phyloP scores from a whole-genome alignment of 2,113 vertebrate genomes.

The Poeciliopsis prolifica region DNA sequence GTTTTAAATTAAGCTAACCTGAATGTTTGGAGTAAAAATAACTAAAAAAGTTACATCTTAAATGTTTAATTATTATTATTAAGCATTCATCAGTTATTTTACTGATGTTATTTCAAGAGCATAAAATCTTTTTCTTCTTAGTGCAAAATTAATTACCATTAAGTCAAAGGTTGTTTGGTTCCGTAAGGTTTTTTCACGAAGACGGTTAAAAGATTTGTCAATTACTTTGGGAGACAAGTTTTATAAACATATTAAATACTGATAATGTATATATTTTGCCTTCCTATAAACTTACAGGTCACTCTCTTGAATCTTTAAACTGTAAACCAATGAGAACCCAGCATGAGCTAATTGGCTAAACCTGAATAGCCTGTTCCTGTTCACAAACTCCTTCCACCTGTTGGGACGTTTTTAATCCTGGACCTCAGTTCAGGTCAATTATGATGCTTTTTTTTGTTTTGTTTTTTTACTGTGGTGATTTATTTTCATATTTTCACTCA shows the following conservation, averaged over 20 bases:
- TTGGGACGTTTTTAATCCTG: neutral
- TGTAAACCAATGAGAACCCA: neutral
- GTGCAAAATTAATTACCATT: neutral
- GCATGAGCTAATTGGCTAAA: neutral
- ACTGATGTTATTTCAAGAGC: neutral
- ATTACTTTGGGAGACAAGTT: neutral
- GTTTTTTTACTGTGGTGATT: neutral
- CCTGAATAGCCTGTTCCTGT: neutral
- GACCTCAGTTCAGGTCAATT: neutral
- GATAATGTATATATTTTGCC: neutral
- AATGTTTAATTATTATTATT: no score
- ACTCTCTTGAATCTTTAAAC: neutral
- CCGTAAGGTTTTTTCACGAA: neutral
- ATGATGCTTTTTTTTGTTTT: neutral
- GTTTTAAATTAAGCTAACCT: neutral
- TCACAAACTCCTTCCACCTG: neutral
- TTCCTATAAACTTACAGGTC: neutral
- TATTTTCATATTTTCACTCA: neutral
- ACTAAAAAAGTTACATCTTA: neutral
- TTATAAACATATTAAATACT: neutral
- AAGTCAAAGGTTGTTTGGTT: neutral
- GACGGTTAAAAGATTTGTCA: neutral
- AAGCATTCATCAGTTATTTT: neutral
- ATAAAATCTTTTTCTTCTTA: neutral
- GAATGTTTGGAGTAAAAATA: neutral